These are phyloP conservation scores for Melanotaenia boesemani DNA, from an alignment of 2,797 vertebrate species.

Conservation along the genomic window DNA sequence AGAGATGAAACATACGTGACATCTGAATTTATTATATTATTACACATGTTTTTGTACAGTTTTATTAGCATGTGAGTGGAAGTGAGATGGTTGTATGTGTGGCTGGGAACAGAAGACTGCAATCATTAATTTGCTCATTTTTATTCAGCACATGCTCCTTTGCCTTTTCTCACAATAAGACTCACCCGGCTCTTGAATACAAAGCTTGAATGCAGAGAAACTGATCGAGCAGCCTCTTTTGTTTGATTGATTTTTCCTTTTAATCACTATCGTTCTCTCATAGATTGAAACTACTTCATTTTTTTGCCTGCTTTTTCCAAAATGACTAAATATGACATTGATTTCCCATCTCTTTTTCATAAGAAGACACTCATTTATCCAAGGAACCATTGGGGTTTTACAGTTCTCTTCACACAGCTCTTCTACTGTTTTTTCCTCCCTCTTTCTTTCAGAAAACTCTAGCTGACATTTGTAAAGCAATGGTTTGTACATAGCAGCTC, in stretches of 20 bases:
- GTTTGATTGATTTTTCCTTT: conserved; percentile 59
- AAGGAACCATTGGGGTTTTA: conserved; percentile 16
- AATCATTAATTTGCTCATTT: conserved; percentile 59
- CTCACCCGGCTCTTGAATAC: conserved; percentile 40
- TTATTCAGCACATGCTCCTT: conserved; percentile 59
- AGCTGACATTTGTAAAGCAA: conserved; percentile 52
- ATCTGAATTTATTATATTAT: conserved; percentile 46
- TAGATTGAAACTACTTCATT: conserved; percentile 44
- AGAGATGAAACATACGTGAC: conserved; percentile 27
- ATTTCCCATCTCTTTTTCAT: conserved; percentile 47
- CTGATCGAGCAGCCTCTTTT: conserved; percentile 39
- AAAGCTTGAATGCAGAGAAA: conserved; percentile 57
- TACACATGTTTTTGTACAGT: conserved; percentile 58
- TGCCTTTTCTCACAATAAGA: conserved; percentile 52
- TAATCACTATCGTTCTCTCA: conserved; percentile 33
- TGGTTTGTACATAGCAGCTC: conserved; percentile 60
- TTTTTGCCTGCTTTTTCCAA: conserved; percentile 21
- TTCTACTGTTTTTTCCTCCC: conserved; percentile 51
- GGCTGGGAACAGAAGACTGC: conserved; percentile 56
- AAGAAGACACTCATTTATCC: conserved; percentile 59
- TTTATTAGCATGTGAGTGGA: conserved; percentile 47
- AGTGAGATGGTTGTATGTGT: conserved; percentile 34
- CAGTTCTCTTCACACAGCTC: conserved; percentile 28
- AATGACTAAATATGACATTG: conserved; percentile 47
- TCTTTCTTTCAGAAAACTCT: conserved; percentile 42